Conservation (phyloP, 2,797 vertebrate genomes). For the Furcifer pardalis region DNA sequence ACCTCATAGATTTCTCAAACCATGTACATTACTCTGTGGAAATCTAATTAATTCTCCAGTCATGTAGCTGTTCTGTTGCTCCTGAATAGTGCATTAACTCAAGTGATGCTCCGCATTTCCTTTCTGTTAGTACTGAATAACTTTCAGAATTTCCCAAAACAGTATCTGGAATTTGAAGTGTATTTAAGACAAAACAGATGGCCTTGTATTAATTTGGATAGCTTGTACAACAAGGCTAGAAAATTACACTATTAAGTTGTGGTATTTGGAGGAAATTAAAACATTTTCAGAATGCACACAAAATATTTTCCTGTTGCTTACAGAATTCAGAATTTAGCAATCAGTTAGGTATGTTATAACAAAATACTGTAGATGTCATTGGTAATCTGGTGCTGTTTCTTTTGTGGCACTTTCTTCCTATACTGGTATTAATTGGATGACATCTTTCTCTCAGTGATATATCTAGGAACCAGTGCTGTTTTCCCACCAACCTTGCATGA, state of each 20-base stretch:
- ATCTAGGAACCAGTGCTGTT: background rate
- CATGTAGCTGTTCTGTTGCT: background rate
- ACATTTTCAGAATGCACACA: background rate
- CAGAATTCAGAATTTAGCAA: background rate
- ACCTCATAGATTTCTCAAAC: background rate
- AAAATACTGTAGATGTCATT: background rate
- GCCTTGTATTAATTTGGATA: background rate
- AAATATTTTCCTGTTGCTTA: background rate
- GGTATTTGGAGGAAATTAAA: background rate
- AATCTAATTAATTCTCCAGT: background rate
- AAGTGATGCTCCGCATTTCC: background rate
- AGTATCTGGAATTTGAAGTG: background rate
- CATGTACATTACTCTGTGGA: background rate
- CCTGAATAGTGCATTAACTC: background rate
- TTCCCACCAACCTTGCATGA: background rate
- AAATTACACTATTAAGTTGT: background rate
- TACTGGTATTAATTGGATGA: background rate
- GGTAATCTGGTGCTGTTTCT: background rate
- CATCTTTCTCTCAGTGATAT: background rate
- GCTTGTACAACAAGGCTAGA: background rate
- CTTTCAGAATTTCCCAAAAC: background rate
- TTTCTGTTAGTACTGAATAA: background rate
- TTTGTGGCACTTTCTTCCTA: background rate
- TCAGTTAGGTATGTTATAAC: background rate
- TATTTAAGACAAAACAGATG: background rate